Conservation (phyloP, 2,113 vertebrate species). For the Rattus rattus region DNA sequence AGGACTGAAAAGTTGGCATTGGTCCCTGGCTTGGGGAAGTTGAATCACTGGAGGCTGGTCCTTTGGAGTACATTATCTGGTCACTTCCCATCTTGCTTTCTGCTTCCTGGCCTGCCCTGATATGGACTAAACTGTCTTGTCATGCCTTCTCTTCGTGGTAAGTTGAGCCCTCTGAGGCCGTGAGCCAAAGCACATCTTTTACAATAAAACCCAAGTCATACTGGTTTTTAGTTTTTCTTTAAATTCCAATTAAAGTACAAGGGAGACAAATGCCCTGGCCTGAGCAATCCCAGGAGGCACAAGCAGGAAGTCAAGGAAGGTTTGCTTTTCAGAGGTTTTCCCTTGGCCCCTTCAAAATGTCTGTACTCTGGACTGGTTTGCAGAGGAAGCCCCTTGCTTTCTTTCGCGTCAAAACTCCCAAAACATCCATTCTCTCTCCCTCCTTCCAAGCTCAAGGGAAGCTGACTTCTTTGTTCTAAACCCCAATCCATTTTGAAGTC, state of each 20-base stretch:
- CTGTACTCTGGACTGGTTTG: background rate
- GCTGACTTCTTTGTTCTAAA: background rate
- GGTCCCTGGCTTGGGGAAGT: background rate
- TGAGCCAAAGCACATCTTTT: background rate
- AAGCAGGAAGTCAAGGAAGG: background rate
- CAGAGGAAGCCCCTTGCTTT: fast-evolving
- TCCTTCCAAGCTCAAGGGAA: fast-evolving
- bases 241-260: background rate
- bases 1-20: background rate
- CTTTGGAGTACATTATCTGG: background rate
- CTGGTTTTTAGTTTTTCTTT: background rate
- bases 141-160: background rate
- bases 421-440: too few relatives aligned
- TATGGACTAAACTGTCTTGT: background rate
- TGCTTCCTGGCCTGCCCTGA: background rate
- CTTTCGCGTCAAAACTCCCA: background rate
- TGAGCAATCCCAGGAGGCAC: background rate
- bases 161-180: background rate
- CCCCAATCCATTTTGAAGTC: background rate
- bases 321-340: background rate
- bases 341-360: background rate
- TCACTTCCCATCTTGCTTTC: background rate
- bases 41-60: background rate
- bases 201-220: background rate
- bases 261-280: too few relatives aligned